phyloP scores from a whole-genome alignment of 2,797 vertebrate genomes.

The Amblyopsis hoosieri region DNA sequence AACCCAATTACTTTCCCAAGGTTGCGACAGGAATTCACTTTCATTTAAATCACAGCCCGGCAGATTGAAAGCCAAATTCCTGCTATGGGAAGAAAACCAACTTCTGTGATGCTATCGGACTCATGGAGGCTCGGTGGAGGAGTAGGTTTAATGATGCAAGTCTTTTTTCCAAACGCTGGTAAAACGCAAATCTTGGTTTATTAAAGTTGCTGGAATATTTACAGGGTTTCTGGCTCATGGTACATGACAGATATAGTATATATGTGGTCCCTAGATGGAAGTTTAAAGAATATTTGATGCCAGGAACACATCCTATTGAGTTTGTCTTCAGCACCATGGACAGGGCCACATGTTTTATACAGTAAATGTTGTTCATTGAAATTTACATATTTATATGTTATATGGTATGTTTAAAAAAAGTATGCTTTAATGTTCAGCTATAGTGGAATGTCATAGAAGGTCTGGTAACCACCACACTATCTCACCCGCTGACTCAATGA shows the following conservation, averaged over 20 bases:
- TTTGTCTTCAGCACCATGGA: no score
- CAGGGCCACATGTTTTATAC: no score
- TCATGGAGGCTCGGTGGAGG: slow-evolving; percentile 8
- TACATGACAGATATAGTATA: not conserved
- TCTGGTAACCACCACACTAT: no score
- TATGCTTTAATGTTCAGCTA: no score
- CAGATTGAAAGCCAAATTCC: slow-evolving; percentile 27
- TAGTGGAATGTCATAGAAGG: no score
- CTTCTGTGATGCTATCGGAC: slow-evolving; percentile 28
- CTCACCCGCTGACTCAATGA: no score
- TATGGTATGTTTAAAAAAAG: no score
- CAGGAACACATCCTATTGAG: no score
- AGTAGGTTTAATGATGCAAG: slow-evolving; percentile 52
- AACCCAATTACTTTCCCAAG: slow-evolving; percentile 65
- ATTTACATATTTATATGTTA: no score
- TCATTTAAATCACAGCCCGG: slow-evolving; percentile 53
- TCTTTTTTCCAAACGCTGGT: slow-evolving; percentile 33
- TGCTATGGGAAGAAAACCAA: slow-evolving; percentile 24
- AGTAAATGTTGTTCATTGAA: no score
- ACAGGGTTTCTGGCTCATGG: slow-evolving; percentile 24
- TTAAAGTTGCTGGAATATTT: slow-evolving; percentile 37
- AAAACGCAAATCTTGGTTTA: slow-evolving; percentile 50
- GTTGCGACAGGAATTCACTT: slow-evolving; percentile 44
- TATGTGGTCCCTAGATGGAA: no score
- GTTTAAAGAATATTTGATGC: no score